Base-by-base conservation (phyloP, 2,888 invertebrate species). In the Craniophora ligustri region DNA sequence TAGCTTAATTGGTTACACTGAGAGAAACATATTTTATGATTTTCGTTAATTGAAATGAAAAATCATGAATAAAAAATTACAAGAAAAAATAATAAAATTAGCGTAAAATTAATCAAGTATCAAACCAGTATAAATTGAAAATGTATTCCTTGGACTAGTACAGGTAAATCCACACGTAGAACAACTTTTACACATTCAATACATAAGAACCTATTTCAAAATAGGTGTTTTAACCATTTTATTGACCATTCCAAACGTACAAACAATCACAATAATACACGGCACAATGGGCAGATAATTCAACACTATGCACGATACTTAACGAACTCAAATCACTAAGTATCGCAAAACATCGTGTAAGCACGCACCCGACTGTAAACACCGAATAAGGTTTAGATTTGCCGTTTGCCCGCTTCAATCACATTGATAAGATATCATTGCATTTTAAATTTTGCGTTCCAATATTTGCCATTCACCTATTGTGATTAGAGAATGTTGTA, bases 371-470 rank as follows among this genome's bases (percentile, higher is more conserved):
- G 59, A 78, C 71, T 80, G 77, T 76, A 79, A 82, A 72, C 57
- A 78, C 67, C 49, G 59, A 77, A 77, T 72, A 67, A 67, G 59
- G 68, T 77, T 74, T 66, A 71, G 65, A 75, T 71, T 72, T 69
- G 66, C 73, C 47, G 67, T 63, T 59, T 55, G 73, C 71, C 74
- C 75, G 77, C 77, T 75, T 68, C 77, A 76, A 79, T 61, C 66
- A 64, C 67, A 69, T 73, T 75, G 90, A 91, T 91, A 88, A 91
- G 90, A 88, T 90, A 89, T 67, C 69, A 56, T 47, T 59, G 69
- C 61, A 62, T 70, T 62, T 71, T 74, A 78, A 79, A 67, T 36
- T 42, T 77, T 68, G 63, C 58, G 50, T 55, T 68, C 57, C 69
- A 69, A 76, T 77, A 79, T 79, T 79, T 72, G 78, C 76, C 72